Percentiles rank a stretch among this genome's conserved stretches.
These are phyloP conservation scores for Sinhomidia bicolor DNA, from an alignment of 2,888 invertebrate genomes.

Conservation along the genomic window DNA sequence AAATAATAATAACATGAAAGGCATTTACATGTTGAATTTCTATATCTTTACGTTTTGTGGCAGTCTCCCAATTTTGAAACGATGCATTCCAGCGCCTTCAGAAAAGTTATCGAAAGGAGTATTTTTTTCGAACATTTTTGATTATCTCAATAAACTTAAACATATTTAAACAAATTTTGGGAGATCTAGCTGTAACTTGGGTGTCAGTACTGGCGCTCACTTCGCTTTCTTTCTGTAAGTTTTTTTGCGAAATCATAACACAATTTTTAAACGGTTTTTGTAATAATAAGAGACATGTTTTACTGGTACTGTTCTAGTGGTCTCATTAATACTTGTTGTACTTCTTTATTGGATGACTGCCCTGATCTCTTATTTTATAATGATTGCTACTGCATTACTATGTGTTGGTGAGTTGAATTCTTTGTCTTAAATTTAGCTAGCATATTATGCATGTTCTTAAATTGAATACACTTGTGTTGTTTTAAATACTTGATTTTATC, in stretches of 20 bases:
- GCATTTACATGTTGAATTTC: too few relatives aligned
- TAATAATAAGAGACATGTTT: too few relatives aligned
- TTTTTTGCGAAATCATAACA: slow-evolving; percentile 62
- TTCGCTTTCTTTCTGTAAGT: slow-evolving; percentile 90
- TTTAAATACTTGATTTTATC: background rate
- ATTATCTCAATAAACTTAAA: slow-evolving; percentile 93
- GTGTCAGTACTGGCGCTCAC: slow-evolving; percentile 91
- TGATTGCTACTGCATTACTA: slow-evolving; percentile 89
- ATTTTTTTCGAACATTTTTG: slow-evolving; percentile 86
- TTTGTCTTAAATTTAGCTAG: background rate
- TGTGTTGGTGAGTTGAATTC: slow-evolving; percentile 85
- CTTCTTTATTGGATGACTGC: slow-evolving; percentile 92
- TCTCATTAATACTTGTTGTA: slow-evolving; percentile 91
- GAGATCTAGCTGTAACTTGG: slow-evolving; percentile 94
- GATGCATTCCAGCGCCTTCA: slow-evolving; percentile 91
- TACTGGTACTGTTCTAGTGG: slow-evolving; percentile 83
- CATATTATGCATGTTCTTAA: background rate
- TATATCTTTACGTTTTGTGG: slow-evolving; percentile 36
- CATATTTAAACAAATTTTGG: slow-evolving; percentile 92
- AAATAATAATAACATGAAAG: too few relatives aligned
- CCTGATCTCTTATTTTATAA: slow-evolving; percentile 93
- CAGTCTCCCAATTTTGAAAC: slow-evolving; percentile 87
- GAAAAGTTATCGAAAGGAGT: slow-evolving; percentile 85
- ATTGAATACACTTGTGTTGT: background rate
- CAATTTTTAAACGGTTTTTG: background rate